phyloP scores from a whole-genome alignment of 2,888 invertebrate species.

The Hirtodrosophila cameraria region DNA sequence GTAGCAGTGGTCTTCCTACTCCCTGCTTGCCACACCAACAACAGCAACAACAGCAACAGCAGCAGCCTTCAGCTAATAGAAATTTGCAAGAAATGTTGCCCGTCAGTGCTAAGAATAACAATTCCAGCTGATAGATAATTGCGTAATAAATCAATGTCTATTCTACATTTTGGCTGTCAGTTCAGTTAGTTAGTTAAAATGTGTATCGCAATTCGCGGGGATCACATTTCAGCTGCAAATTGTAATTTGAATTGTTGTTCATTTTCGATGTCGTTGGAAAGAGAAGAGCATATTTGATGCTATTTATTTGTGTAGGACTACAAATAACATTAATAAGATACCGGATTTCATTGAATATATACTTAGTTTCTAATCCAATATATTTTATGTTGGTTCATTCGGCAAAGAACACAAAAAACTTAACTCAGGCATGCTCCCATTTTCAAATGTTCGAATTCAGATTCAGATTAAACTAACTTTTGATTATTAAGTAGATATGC shows the following conservation, averaged over 20 bases:
- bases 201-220: slow-evolving; percentile 22
- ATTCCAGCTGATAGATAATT: slow-evolving; percentile 59
- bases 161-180: slow-evolving; percentile 61
- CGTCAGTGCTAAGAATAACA: slow-evolving; percentile 38
- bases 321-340: too few relatives aligned
- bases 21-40: slow-evolving; percentile 3
- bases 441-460: too few relatives aligned
- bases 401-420: too few relatives aligned
- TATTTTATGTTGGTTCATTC: too few relatives aligned
- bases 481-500: too few relatives aligned
- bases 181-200: slow-evolving; percentile 41
- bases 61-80: slow-evolving; percentile 15
- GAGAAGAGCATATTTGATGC: background rate
- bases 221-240: slow-evolving; percentile 25
- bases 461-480: too few relatives aligned
- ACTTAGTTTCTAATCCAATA: too few relatives aligned
- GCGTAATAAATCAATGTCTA: slow-evolving; percentile 72
- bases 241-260: slow-evolving; percentile 44
- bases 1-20: background rate
- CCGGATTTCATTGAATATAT: too few relatives aligned
- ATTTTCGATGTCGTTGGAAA: slow-evolving; percentile 17
- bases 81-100: slow-evolving; percentile 16
- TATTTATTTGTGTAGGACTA: too few relatives aligned
- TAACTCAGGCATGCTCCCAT: too few relatives aligned
- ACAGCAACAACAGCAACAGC: slow-evolving; percentile 1